Percentiles rank a stretch among this genome's conserved stretches.
phyloP scores from a whole-genome alignment of 1,140 invertebrate species.

The Microvelia longipes region DNA sequence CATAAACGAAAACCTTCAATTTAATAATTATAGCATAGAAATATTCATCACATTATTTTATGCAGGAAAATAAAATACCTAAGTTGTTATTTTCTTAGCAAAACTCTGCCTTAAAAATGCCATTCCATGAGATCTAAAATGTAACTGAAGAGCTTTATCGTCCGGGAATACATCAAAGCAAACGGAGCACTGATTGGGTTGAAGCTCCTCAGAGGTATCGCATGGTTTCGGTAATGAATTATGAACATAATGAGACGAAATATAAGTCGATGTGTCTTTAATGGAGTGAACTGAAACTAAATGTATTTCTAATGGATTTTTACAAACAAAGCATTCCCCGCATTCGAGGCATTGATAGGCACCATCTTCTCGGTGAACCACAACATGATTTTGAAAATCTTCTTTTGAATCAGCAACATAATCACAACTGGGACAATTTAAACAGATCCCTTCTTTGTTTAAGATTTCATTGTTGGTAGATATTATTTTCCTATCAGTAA shows the following conservation, averaged over 20 bases:
- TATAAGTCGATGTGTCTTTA: neutral
- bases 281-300: neutral
- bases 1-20: too few relatives aligned
- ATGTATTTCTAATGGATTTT: neutral
- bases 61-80: too few relatives aligned
- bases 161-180: neutral
- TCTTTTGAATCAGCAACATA: neutral
- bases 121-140: too few relatives aligned
- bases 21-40: too few relatives aligned
- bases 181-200: neutral
- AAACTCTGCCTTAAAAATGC: too few relatives aligned
- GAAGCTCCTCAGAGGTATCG: neutral
- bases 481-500: neutral
- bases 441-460: neutral
- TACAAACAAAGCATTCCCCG: neutral
- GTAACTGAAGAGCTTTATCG: neutral
- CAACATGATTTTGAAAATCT: neutral
- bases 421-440: neutral
- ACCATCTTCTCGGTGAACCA: neutral
- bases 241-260: neutral
- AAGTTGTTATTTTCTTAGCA: too few relatives aligned
- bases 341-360: neutral
- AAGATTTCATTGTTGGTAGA: neutral
- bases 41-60: too few relatives aligned
- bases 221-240: neutral